phyloP scores from a whole-genome alignment of 2,797 vertebrate species.

The Eospalax fontanierii region DNA sequence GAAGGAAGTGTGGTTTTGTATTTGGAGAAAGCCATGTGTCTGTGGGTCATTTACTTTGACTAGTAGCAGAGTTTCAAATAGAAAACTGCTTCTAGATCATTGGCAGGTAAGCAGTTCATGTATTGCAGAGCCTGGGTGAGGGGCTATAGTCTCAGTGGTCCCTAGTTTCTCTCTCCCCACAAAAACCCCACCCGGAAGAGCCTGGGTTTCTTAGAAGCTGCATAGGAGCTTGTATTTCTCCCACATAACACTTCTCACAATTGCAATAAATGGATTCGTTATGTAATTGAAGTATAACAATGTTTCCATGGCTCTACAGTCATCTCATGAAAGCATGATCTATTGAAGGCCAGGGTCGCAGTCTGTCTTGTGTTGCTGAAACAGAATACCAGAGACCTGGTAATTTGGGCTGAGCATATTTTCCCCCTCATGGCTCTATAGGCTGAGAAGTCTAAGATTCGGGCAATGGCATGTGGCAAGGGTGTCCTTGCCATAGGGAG shows the following conservation, averaged over 20 bases:
- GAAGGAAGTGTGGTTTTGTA: constrained; percentile 43
- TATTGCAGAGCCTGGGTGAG: background rate
- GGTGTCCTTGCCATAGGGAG: background rate
- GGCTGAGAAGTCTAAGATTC: background rate
- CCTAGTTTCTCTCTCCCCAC: background rate
- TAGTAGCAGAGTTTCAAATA: background rate
- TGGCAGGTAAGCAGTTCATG: background rate
- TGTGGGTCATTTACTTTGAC: constrained; percentile 45
- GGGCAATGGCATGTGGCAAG: background rate
- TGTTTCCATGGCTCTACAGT: background rate
- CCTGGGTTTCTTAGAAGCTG: background rate
- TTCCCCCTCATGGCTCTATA: background rate
- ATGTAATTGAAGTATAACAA: background rate
- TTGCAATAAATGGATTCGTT: background rate
- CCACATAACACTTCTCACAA: background rate
- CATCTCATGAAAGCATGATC: background rate
- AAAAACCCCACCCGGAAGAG: background rate
- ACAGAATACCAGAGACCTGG: background rate
- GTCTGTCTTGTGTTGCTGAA: background rate
- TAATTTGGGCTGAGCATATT: background rate
- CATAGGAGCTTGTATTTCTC: background rate
- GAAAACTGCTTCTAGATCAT: background rate
- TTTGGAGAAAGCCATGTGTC: constrained; percentile 11
- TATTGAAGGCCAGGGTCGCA: background rate
- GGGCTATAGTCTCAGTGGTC: background rate